A percentile compares a stretch with the other conserved stretches of the same genome.
phyloP scores from a whole-genome alignment of 2,888 invertebrate genomes.

The Xestia xanthographa region DNA sequence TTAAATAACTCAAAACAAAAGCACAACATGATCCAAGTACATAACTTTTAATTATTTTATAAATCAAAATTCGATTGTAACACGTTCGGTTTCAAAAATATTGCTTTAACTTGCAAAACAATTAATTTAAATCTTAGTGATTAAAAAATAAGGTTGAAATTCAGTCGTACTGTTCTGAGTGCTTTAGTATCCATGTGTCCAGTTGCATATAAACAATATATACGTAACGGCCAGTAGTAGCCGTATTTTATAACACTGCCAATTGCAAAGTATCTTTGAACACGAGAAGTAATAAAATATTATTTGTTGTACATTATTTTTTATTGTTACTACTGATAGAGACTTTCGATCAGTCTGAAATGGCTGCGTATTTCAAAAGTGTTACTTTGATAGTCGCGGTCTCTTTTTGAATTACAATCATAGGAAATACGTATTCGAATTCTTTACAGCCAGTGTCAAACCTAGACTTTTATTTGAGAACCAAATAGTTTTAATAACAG shows the following conservation, averaged over 20 bases:
- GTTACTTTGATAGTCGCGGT: slow-evolving; percentile 44
- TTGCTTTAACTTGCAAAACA: background rate
- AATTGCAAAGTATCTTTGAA: slow-evolving; percentile 64
- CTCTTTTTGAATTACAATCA: slow-evolving; percentile 31
- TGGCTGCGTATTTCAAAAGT: slow-evolving; percentile 39
- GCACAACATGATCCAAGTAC: slow-evolving; percentile 33
- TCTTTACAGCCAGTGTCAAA: slow-evolving; percentile 8
- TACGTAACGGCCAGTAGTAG: slow-evolving; percentile 47
- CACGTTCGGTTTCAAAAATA: slow-evolving; percentile 57
- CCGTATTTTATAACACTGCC: slow-evolving; percentile 62
- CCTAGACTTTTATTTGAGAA: background rate
- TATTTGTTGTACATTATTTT: slow-evolving; percentile 63
- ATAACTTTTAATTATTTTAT: slow-evolving; percentile 58
- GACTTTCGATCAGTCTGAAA: slow-evolving; percentile 55
- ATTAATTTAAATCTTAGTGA: background rate
- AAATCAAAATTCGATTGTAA: slow-evolving; percentile 55
- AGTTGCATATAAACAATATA: slow-evolving; percentile 63
- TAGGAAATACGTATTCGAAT: slow-evolving; percentile 13
- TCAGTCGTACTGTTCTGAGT: slow-evolving; percentile 3
- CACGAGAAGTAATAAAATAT: slow-evolving; percentile 65
- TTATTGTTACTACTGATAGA: slow-evolving; percentile 59
- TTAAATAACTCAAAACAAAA: slow-evolving; percentile 43
- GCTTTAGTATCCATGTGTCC: slow-evolving; percentile 51
- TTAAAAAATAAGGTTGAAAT: background rate
- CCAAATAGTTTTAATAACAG: slow-evolving; percentile 6